Evolutionary conservation across 2,888 invertebrate species (phyloP).

Genomic region (Alsophila aescularia): DNA sequence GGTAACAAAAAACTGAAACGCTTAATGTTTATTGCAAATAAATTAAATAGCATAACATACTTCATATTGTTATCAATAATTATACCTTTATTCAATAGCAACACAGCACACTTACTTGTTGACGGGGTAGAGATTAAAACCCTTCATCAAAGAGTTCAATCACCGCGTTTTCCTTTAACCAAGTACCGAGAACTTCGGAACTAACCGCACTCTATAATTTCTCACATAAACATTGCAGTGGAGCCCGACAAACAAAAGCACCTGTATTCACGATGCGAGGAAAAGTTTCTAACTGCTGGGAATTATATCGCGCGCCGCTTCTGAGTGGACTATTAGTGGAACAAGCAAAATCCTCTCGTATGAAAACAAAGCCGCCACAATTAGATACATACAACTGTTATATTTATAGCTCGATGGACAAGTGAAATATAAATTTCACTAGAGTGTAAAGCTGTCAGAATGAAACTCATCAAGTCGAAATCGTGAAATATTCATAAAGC

Average conservation of each 20-base stretch:
- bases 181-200: neutral
- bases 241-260: conserved; percentile 33
- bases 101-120: conserved; percentile 5
- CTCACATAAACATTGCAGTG: conserved; percentile 16
- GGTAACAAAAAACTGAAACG: too few relatives aligned
- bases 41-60: too few relatives aligned
- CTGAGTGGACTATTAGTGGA: conserved; percentile 44
- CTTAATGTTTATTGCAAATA: too few relatives aligned
- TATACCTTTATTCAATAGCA: neutral
- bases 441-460: conserved; percentile 5
- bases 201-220: conserved; percentile 1
- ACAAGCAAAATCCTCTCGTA: conserved; percentile 36
- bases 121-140: neutral
- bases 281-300: conserved; percentile 61
- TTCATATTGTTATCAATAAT: too few relatives aligned
- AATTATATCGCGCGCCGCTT: conserved; percentile 52
- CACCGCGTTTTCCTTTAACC: neutral
- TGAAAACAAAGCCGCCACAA: conserved; percentile 38
- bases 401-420: conserved; percentile 15
- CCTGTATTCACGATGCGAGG: conserved; percentile 39
- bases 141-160: neutral
- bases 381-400: conserved; percentile 28
- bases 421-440: neutral
- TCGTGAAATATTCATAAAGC: neutral
- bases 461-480: conserved; percentile 12